A percentile compares a stretch with the other conserved stretches of the same genome.
These are phyloP conservation scores for Shargacucullia verbasci DNA, from an alignment of 2,888 invertebrate genomes.

Conservation along the genomic window DNA sequence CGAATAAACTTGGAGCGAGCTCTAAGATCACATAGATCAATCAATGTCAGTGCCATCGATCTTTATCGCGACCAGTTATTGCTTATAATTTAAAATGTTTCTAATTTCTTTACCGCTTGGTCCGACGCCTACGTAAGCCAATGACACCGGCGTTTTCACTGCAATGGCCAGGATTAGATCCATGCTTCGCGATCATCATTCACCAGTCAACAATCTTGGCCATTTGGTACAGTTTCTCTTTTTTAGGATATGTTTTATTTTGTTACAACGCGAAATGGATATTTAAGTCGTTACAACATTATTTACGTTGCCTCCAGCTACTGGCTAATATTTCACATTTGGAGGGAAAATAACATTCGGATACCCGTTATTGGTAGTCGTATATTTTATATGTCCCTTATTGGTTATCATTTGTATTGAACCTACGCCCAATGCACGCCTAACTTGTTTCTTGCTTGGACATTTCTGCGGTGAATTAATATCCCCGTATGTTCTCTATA, in stretches of 20 bases:
- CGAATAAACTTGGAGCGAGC: slow-evolving; percentile 13
- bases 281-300: background rate
- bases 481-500: too few relatives aligned
- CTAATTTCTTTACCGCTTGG: background rate
- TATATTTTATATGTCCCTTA: slow-evolving; percentile 1
- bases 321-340: background rate
- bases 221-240: too few relatives aligned
- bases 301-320: background rate
- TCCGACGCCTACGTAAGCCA: background rate
- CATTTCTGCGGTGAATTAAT: too few relatives aligned
- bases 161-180: background rate
- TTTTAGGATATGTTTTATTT: background rate
- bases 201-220: too few relatives aligned
- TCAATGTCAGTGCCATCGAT: slow-evolving; percentile 36
- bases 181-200: background rate
- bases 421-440: background rate
- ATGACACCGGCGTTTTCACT: background rate
- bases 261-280: background rate
- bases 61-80: slow-evolving; percentile 6
- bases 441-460: too few relatives aligned
- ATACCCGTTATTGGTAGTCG: background rate
- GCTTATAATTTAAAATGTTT: slow-evolving; percentile 2
- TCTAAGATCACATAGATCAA: slow-evolving; percentile 30
- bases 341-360: background rate
- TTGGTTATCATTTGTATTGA: background rate